Evolutionary conservation across 2,888 invertebrate genomes (phyloP).

Genomic region (Byasa hedistus): DNA sequence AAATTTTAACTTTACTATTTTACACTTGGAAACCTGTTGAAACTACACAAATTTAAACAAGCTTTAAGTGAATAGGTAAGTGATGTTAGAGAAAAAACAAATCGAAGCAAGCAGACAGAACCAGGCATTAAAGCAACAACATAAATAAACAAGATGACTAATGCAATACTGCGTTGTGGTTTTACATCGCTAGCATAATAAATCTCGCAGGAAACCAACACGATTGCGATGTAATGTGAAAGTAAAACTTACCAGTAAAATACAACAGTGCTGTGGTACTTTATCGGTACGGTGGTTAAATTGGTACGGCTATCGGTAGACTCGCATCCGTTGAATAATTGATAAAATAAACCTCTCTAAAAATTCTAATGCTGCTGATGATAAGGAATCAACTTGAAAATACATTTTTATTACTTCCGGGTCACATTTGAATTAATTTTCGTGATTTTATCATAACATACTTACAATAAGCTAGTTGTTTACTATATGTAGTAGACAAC

Average conservation of each 20-base stretch:
- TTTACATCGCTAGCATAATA: slow-evolving; percentile 44
- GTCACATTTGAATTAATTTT: no score
- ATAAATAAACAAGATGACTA: slow-evolving; percentile 46
- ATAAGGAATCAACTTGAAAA: neutral
- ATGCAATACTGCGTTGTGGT: slow-evolving; percentile 43
- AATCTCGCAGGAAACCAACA: slow-evolving; percentile 43
- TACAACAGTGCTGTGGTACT: slow-evolving; percentile 16
- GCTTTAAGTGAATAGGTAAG: neutral
- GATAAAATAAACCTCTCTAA: slow-evolving; percentile 64
- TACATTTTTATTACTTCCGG: neutral
- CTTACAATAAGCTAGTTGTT: no score
- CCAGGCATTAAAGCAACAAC: slow-evolving; percentile 24
- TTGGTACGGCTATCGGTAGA: slow-evolving; percentile 52
- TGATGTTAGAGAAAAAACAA: neutral
- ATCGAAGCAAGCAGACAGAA: neutral
- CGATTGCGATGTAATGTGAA: slow-evolving; percentile 31
- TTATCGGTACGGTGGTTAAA: slow-evolving; percentile 38
- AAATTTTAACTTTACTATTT: neutral
- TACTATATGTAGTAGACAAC: no score
- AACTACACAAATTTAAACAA: neutral
- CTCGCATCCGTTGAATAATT: slow-evolving; percentile 58
- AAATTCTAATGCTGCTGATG: slow-evolving; percentile 7
- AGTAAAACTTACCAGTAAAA: slow-evolving; percentile 29
- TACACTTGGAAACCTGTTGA: neutral
- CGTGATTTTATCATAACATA: no score